Percentiles rank a stretch among this genome's conserved stretches.
Evolutionary conservation across 2,797 vertebrate species (phyloP).

Genomic region (Masticophis lateralis): DNA sequence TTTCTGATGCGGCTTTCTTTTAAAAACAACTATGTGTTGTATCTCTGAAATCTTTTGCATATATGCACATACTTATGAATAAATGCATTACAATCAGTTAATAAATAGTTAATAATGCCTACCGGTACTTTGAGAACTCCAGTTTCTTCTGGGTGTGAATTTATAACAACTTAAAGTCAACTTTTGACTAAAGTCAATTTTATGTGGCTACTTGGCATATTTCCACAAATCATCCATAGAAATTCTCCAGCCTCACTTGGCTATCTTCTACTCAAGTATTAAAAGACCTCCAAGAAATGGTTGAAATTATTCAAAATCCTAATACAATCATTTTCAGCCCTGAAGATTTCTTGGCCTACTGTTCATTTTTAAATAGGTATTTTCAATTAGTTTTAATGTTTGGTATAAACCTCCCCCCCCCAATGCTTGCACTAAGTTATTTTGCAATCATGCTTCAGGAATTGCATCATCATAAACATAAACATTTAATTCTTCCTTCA

Average conservation of each 20-base stretch:
- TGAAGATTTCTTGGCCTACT: slow-evolving; percentile 51
- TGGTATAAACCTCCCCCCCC: neutral
- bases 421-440: neutral
- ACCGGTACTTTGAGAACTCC: slow-evolving; percentile 44
- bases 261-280: slow-evolving; percentile 45
- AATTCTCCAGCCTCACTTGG: slow-evolving; percentile 50
- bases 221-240: slow-evolving; percentile 44
- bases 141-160: slow-evolving; percentile 45
- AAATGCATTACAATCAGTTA: slow-evolving; percentile 30
- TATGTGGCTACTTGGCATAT: slow-evolving; percentile 45
- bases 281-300: slow-evolving; percentile 48
- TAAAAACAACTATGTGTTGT: neutral
- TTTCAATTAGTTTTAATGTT: slow-evolving; percentile 41
- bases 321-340: slow-evolving; percentile 53
- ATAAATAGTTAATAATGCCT: slow-evolving; percentile 33
- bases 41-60: neutral
- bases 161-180: slow-evolving; percentile 54
- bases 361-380: slow-evolving; percentile 49
- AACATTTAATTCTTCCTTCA: neutral
- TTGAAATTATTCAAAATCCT: slow-evolving; percentile 55
- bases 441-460: neutral
- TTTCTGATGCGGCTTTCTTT: slow-evolving; percentile 21
- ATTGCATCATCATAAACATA: neutral
- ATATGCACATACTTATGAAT: slow-evolving; percentile 1
- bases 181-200: slow-evolving; percentile 50